phyloP scores from a whole-genome alignment of 1,140 invertebrate genomes.

The Drosophila cardini region DNA sequence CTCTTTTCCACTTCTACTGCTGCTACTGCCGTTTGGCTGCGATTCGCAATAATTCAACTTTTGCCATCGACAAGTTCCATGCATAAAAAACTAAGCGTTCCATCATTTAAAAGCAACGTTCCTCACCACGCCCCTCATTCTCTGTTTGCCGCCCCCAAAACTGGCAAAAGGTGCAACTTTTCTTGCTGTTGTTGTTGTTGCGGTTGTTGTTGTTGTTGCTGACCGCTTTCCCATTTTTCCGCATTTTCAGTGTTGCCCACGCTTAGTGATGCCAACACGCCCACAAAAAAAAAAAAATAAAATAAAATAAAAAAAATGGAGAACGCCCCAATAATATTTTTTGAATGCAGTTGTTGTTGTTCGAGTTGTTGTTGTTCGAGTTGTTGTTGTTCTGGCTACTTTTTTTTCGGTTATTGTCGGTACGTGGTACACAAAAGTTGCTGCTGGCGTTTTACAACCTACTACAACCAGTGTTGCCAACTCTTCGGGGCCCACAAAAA shows the following conservation, averaged over 20 bases:
- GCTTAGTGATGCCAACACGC: constrained; percentile 26
- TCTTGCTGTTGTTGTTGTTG: constrained; percentile 17
- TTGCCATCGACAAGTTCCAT: constrained; percentile 53
- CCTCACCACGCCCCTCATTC: not conserved
- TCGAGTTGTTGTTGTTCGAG: constrained; percentile 1
- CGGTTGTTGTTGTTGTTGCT: constrained; percentile 11
- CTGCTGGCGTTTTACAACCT: constrained; percentile 35
- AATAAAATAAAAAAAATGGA: not conserved
- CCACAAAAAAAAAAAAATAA: constrained; percentile 9
- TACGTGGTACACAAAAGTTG: constrained; percentile 39
- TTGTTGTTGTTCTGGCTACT: constrained; percentile 15
- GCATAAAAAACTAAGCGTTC: constrained; percentile 54
- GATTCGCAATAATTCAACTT: constrained; percentile 48
- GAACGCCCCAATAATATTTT: constrained; percentile 52
- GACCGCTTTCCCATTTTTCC: constrained; percentile 31
- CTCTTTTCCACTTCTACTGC: not conserved
- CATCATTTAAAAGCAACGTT: constrained; percentile 40
- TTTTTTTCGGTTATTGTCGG: constrained; percentile 34
- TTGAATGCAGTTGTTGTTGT: constrained; percentile 43
- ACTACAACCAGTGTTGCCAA: not conserved
- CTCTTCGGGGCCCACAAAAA: too few relatives aligned
- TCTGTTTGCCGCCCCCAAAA: constrained; percentile 4
- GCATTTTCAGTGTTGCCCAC: constrained; percentile 27
- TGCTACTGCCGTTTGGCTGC: constrained; percentile 2
- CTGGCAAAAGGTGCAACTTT: constrained; percentile 45